phyloP scores from a whole-genome alignment of 2,113 vertebrate genomes.

The Paracanthobrama guichenoti region DNA sequence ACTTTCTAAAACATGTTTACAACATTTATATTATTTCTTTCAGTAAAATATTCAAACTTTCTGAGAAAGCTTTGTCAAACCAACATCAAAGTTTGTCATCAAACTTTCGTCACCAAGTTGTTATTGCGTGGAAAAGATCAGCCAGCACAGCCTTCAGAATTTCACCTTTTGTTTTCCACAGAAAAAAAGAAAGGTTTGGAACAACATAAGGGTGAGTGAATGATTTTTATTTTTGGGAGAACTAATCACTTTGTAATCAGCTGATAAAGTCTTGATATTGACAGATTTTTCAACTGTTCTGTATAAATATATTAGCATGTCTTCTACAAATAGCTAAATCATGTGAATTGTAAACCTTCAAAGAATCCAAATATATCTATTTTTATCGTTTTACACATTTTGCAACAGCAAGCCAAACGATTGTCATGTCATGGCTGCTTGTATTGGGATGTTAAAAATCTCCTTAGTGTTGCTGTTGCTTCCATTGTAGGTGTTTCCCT shows the following conservation, averaged over 20 bases:
- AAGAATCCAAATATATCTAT: not conserved
- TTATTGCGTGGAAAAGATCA: not conserved
- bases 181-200: not conserved
- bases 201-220: not conserved
- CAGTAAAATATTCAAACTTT: too few species aligned
- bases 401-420: not conserved
- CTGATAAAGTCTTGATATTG: not conserved
- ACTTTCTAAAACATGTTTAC: too few species aligned
- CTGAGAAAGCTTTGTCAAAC: too few species aligned
- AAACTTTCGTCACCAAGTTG: not conserved
- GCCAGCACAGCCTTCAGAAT: not conserved
- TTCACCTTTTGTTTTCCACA: not conserved
- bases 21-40: too few species aligned
- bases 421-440: not conserved
- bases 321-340: not conserved
- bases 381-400: too few species aligned
- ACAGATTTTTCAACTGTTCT: not conserved
- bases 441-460: not conserved
- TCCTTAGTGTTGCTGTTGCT: not conserved
- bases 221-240: not conserved
- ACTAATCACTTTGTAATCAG: not conserved
- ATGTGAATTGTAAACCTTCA: not conserved
- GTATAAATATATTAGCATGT: not conserved
- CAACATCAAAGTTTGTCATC: too few species aligned
- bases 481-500: not conserved